Evolutionary conservation across 2,113 vertebrate genomes (phyloP), one percentile per base, ranked within the genome.

Genomic region (Micronycteris hirsuta): DNA sequence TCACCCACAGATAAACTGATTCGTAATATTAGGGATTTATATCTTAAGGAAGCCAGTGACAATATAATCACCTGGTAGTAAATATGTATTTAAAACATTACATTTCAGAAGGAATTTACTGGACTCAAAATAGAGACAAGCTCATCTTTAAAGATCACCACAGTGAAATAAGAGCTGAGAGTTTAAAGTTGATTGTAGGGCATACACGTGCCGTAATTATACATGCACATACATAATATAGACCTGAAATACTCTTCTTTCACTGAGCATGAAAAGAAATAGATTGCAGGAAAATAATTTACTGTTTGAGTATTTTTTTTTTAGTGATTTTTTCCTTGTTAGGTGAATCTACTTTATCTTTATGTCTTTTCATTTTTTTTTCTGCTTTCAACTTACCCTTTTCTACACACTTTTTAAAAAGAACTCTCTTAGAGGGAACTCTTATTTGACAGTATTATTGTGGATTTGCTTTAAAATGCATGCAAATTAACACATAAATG

Each of bases 391-490:
- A 31, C 36, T 83, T 13, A 86, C 26, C 81, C 17, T 78, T 15
- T 86, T 41, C n/a, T 63, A 65, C 38, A 87, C 2, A 49, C 17
- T 81, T 94, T 95, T 47, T 31, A 43, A 82, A 89, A 84, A 70
- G 8, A 56, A 43, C 26, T 63, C 17, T 74, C 31, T 81, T 58
- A 56, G 83, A 89, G 63, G 71, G 33, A 89, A 26, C 3, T 5
- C 78, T 61, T 38, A 70, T 49, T 89, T 86, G 77, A 65, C 16
- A 83, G 14, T 96, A 80, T 95, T 41, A 15, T 63, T 93, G n/a
- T 54, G 83, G 61, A 19, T 67, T 93, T 92, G 22, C 63, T 94
- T 91, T 87, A 68, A 74, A 94, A 87, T 52, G 28, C 22, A 85
- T 71, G 33, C 22, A 91, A 76, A 49, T 6, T 80, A 94, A n/a